Conservation (phyloP, 2,797 vertebrate species). For the Halcyon badia region DNA sequence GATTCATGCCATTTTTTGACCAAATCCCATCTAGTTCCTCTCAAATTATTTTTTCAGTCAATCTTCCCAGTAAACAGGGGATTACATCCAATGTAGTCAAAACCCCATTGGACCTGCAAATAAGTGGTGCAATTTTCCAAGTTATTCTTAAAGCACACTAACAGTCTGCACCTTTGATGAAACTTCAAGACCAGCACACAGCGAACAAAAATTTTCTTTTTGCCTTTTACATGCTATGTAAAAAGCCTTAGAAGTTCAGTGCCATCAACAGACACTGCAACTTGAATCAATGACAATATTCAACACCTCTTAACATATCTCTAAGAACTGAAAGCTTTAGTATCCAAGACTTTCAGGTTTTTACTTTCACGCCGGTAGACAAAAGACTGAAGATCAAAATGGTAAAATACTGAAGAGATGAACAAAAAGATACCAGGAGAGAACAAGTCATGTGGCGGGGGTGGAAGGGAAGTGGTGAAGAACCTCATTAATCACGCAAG, state of each 20-base stretch:
- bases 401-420: not conserved
- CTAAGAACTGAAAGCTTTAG: not conserved
- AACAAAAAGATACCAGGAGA: not conserved
- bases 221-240: accelerated
- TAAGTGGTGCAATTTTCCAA: accelerated
- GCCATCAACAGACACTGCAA: not conserved
- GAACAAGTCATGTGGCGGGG: not conserved
- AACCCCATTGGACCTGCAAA: not conserved
- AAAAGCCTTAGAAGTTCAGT: not conserved
- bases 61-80: not conserved
- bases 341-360: not conserved
- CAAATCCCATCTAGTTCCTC: not conserved
- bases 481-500: not conserved
- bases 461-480: not conserved
- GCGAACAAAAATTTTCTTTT: not conserved
- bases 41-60: not conserved
- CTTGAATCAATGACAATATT: not conserved
- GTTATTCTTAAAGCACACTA: not conserved
- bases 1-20: not conserved
- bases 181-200: not conserved
- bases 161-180: not conserved
- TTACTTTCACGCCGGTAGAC: not conserved
- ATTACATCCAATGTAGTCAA: not conserved
- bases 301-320: not conserved
- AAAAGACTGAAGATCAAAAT: not conserved